phyloP scores from a whole-genome alignment of 2,797 vertebrate species.

The Gymnothorax javanicus region DNA sequence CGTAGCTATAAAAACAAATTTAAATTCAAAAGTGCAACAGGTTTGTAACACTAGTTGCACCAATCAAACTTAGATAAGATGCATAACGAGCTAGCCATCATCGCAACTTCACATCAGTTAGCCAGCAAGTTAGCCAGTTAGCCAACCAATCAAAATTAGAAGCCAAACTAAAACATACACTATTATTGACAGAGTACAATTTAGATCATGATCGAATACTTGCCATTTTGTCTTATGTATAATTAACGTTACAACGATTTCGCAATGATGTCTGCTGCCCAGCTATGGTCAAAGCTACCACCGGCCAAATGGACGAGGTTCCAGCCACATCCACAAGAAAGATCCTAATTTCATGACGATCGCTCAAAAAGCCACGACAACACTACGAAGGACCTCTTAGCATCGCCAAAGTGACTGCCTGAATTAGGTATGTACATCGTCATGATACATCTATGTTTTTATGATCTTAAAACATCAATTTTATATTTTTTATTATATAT shows the following conservation, averaged over 20 bases:
- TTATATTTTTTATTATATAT: fast-evolving
- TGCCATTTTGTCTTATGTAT: conserved; percentile 26
- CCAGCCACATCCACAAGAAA: conserved; percentile 5
- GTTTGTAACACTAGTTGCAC: background rate
- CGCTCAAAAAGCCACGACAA: conserved; percentile 77
- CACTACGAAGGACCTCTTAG: conserved; percentile 61
- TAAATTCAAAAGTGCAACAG: background rate
- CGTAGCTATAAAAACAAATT: background rate
- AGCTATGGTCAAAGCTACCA: background rate
- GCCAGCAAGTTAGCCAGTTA: background rate
- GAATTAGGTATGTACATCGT: conserved; percentile 6
- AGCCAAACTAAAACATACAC: background rate
- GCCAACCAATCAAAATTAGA: background rate
- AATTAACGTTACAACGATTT: background rate
- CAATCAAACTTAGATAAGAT: conserved; percentile 30
- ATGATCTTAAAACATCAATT: fast-evolving
- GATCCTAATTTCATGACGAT: conserved; percentile 61
- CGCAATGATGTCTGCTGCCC: background rate
- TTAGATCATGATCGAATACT: background rate
- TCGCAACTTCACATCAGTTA: background rate
- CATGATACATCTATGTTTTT: background rate
- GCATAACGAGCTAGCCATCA: conserved; percentile 42
- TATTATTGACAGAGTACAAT: background rate
- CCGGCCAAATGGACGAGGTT: background rate
- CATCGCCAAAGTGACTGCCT: conserved; percentile 56